phyloP scores from a whole-genome alignment of 2,888 invertebrate species.

The Tanypteryx hageni region DNA sequence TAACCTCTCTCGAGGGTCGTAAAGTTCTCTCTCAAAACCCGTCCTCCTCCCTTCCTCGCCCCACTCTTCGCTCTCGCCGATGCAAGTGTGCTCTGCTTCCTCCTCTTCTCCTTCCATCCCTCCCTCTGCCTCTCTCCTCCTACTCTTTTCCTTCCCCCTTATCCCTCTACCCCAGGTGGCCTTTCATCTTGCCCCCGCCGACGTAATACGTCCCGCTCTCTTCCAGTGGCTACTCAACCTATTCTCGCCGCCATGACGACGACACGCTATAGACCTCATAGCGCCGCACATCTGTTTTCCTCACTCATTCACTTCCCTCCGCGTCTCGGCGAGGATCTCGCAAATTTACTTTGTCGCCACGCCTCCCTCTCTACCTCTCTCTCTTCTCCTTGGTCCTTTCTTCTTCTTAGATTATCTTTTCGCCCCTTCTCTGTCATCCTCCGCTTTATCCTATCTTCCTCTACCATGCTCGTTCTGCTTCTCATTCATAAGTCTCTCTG shows the following conservation, averaged over 20 bases:
- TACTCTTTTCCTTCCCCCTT: background rate
- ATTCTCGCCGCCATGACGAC: slow-evolving; percentile 50
- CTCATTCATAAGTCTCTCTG: no score
- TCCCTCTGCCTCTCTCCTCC: background rate
- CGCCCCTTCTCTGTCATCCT: background rate
- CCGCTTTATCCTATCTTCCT: no score
- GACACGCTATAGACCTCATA: slow-evolving; percentile 49
- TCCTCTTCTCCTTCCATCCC: background rate
- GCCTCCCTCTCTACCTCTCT: background rate
- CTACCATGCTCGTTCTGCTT: no score
- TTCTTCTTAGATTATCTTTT: background rate
- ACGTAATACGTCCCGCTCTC: background rate
- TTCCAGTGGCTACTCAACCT: slow-evolving; percentile 38
- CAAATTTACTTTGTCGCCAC: slow-evolving; percentile 32
- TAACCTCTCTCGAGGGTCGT: slow-evolving; percentile 57
- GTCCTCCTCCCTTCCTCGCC: slow-evolving; percentile 15
- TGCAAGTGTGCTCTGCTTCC: background rate
- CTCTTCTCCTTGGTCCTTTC: background rate
- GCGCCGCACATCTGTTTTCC: slow-evolving; percentile 53
- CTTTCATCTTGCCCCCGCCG: background rate
- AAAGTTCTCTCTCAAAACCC: slow-evolving; percentile 53
- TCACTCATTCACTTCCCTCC: slow-evolving; percentile 29
- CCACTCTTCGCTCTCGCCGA: slow-evolving; percentile 17
- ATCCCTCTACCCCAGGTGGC: background rate
- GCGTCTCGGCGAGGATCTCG: slow-evolving; percentile 17